phyloP scores from a whole-genome alignment of 2,113 vertebrate genomes.

The Cepphus grylle region DNA sequence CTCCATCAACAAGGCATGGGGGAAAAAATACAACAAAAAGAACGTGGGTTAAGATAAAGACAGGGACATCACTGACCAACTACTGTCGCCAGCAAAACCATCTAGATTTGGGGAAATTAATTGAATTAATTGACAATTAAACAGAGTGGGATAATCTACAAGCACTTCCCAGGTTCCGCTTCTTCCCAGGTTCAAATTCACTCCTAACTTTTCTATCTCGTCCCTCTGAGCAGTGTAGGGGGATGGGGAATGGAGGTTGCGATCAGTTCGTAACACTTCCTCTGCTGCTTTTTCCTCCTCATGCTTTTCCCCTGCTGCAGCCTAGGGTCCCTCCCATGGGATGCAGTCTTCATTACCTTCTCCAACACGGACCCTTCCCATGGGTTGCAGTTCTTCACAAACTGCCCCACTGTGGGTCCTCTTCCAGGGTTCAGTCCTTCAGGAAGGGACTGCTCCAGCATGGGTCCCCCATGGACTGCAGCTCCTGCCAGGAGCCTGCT shows the following conservation, averaged over 20 bases:
- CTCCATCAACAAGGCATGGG: background rate
- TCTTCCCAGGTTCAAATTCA: background rate
- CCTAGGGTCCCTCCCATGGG: no score
- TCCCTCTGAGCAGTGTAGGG: background rate
- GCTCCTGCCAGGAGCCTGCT: background rate
- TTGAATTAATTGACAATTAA: background rate
- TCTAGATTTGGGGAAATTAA: background rate
- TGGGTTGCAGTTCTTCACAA: background rate
- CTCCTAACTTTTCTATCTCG: background rate
- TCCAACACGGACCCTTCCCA: background rate
- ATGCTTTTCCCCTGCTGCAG: background rate
- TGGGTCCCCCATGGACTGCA: background rate
- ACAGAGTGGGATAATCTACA: background rate
- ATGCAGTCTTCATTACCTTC: background rate
- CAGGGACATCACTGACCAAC: background rate
- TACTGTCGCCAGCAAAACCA: background rate
- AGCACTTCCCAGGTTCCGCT: background rate
- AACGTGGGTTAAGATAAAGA: background rate
- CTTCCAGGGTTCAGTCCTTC: background rate
- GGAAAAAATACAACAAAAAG: background rate
- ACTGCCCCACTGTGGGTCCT: background rate
- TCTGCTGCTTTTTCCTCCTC: background rate
- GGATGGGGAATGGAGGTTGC: background rate
- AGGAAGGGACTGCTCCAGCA: background rate
- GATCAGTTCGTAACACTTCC: background rate